Percentiles rank a stretch among this genome's conserved stretches.
phyloP scores from a whole-genome alignment of 2,888 invertebrate species.

The Spicauda simplicius region DNA sequence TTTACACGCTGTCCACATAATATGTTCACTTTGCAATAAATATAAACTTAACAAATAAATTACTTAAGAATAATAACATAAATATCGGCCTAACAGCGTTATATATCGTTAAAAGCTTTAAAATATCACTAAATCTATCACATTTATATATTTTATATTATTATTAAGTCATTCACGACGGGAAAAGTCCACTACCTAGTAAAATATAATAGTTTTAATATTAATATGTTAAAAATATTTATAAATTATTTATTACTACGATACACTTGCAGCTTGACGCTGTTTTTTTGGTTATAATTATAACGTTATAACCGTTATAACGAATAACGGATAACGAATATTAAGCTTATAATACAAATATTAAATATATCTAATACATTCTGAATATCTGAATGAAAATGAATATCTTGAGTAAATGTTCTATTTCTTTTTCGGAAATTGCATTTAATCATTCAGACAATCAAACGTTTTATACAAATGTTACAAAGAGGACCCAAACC shows the following conservation, averaged over 20 bases:
- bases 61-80: too few species aligned
- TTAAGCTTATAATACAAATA: conserved; percentile 21
- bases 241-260: conserved; percentile 75
- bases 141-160: conserved; percentile 50
- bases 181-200: conserved; percentile 48
- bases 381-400: conserved; percentile 39
- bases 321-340: not conserved
- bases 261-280: conserved; percentile 72
- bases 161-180: conserved; percentile 39
- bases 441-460: conserved; percentile 38
- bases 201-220: conserved; percentile 39
- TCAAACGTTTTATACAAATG: conserved; percentile 35
- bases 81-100: not conserved
- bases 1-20: too few species aligned
- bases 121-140: conserved; percentile 71
- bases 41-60: too few species aligned
- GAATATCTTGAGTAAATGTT: conserved; percentile 5
- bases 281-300: conserved; percentile 46
- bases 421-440: conserved; percentile 10
- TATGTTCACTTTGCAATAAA: too few species aligned
- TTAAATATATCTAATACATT: conserved; percentile 13
- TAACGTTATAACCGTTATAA: not conserved
- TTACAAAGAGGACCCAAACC: conserved; percentile 67
- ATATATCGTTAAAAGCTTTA: conserved; percentile 53
- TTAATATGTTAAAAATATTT: conserved; percentile 49